Evolutionary conservation across 2,888 invertebrate genomes (phyloP).

Genomic region (Sipha maydis): DNA sequence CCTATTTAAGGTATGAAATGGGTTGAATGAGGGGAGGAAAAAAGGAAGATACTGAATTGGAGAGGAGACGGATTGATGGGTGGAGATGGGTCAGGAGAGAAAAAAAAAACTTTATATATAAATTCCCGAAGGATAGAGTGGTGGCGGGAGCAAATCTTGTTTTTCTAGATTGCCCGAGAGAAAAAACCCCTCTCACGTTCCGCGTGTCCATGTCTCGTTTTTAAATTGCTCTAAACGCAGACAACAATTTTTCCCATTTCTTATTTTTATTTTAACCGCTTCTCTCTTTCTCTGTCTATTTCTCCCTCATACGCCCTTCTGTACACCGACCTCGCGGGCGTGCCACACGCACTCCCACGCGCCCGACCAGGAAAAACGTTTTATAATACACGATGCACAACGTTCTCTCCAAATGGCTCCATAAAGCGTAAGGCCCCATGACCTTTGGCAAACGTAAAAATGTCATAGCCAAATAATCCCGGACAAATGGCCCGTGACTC

Average conservation of each 20-base stretch:
- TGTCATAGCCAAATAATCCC: conserved; percentile 58
- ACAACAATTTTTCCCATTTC: conserved; percentile 58
- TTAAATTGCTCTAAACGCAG: conserved; percentile 62
- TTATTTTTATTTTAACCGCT: conserved; percentile 51
- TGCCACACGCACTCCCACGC: background rate
- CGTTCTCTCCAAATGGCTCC: conserved; percentile 50
- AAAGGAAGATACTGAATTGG: background rate
- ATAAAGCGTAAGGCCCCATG: conserved; percentile 43
- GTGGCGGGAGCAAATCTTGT: conserved; percentile 54
- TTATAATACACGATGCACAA: conserved; percentile 50
- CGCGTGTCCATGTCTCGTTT: conserved; percentile 51
- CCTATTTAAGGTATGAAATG: conserved; percentile 56
- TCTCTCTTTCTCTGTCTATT: background rate
- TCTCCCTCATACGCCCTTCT: background rate
- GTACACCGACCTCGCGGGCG: background rate
- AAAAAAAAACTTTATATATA: conserved; percentile 59
- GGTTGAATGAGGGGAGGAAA: background rate
- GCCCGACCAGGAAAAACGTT: conserved; percentile 41
- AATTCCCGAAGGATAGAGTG: conserved; percentile 45
- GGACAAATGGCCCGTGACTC: conserved; percentile 57
- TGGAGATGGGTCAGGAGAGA: background rate
- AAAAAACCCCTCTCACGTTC: conserved; percentile 23
- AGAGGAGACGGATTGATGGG: background rate
- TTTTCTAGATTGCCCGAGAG: conserved; percentile 60
- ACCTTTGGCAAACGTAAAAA: conserved; percentile 61